Evolutionary conservation across 2,888 invertebrate species (phyloP), one percentile per base, ranked within the genome.

Genomic region (Melolontha melolontha): DNA sequence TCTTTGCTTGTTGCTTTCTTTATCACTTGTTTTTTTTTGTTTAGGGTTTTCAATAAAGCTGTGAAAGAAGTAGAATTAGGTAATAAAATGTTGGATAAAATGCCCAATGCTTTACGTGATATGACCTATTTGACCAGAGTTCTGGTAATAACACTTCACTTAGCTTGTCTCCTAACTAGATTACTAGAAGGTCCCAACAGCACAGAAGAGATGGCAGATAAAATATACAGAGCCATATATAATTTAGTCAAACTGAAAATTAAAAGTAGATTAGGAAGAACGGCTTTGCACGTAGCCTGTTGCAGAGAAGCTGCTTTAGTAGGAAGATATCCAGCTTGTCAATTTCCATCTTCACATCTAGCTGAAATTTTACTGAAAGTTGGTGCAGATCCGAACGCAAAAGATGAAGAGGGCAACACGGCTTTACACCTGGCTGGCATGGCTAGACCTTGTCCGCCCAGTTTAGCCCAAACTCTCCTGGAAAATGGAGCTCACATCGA

Each of bases 401-500:
- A 88, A 1, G 97, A 97, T 83, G 89, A 90, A 63, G 90, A 90
- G 66, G 94, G 94, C 16, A 95, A 96, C 84, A 95, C 95, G 16
- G 92, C 96, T 10, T 87, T 97, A 57, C 97, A 97, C 81, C 86
- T 96, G 69, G 91, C 92, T 0, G 94, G 93, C 70, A 88, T 91
- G 82, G 89, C 91, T 67, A 82, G 85, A 73, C 92, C 92, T 0
- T 92, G 91, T 76, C 90, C 92, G 0, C 85, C 89, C 1, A 88
- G 88, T 49, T 87, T 96, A 47, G 90, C 94, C 0, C 87, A 88
- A 74, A 88, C 89, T 7, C 85, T 98, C 5, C 86, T 97, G 0
- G 85, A 90, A 5, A 88, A 90, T 79, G 97, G 96, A 67, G 95
- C 95, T 0, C 95, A 96, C 84, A 85, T 95, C 70, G 95, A 95